Evolutionary conservation across 2,888 invertebrate species (phyloP).

Genomic region (Platerodrilus igneus): DNA sequence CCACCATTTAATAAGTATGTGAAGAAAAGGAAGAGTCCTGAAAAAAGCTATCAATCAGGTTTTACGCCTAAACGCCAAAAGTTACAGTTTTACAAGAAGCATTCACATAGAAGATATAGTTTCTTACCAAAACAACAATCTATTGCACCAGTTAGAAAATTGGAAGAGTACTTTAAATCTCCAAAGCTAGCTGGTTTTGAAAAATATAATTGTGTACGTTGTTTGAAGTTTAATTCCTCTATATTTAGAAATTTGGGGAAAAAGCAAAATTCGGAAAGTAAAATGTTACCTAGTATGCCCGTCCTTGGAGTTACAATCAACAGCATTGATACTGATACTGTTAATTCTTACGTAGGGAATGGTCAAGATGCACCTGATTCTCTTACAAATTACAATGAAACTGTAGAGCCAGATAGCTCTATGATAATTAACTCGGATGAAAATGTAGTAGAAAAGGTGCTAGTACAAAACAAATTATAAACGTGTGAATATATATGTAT

Average conservation of each 20-base stretch:
- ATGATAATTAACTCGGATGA: constrained; percentile 13
- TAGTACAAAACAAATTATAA: not conserved
- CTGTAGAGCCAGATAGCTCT: constrained; percentile 11
- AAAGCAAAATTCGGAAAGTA: too few relatives aligned
- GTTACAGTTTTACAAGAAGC: too few relatives aligned
- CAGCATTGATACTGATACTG: not conserved
- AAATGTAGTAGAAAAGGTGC: constrained; percentile 23
- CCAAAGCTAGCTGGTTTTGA: constrained; percentile 1
- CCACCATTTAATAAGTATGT: too few relatives aligned
- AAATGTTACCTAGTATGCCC: constrained; percentile 45
- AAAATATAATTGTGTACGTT: constrained; percentile 8
- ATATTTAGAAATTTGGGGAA: constrained; percentile 30
- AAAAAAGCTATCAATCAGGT: too few relatives aligned
- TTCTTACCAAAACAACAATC: too few relatives aligned
- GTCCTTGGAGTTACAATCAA: constrained; percentile 6
- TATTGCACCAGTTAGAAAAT: too few relatives aligned
- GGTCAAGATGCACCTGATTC: not conserved
- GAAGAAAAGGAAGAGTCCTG: too few relatives aligned
- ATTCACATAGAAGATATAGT: too few relatives aligned
- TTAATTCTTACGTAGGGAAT: constrained; percentile 1
- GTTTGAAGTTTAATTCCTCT: constrained; percentile 34
- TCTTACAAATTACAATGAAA: too few relatives aligned
- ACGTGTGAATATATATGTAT: constrained; percentile 4
- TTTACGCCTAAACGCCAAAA: too few relatives aligned
- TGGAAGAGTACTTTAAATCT: constrained; percentile 24